These are phyloP conservation scores for Silurus asotus DNA, from an alignment of 2,113 vertebrate genomes.

Conservation along the genomic window DNA sequence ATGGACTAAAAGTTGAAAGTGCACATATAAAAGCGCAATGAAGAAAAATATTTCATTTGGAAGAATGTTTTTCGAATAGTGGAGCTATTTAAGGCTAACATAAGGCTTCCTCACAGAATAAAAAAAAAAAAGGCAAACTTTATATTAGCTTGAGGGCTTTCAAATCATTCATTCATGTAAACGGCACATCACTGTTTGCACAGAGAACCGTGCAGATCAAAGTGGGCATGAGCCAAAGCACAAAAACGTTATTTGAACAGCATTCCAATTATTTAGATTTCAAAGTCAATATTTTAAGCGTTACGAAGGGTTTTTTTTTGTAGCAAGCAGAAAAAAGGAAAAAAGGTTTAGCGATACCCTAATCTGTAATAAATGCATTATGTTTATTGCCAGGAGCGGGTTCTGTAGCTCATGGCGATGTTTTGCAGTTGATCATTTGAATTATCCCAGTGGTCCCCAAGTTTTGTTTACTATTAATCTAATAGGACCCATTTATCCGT, in stretches of 20 bases:
- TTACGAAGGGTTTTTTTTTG: neutral
- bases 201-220: neutral
- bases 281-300: neutral
- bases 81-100: neutral
- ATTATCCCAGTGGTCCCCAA: neutral
- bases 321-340: neutral
- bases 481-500: neutral
- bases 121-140: neutral
- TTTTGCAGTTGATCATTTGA: neutral
- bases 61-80: too few relatives aligned
- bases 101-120: neutral
- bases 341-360: neutral
- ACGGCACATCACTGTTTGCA: neutral
- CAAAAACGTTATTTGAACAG: neutral
- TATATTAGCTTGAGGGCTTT: neutral
- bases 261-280: neutral
- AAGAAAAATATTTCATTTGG: too few relatives aligned
- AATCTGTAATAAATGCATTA: neutral
- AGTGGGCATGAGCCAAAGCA: neutral
- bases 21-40: too few relatives aligned
- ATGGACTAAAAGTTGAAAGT: neutral
- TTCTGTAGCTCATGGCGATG: neutral
- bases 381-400: neutral
- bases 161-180: neutral
- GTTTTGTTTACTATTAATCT: neutral